Percentiles rank a stretch among this genome's conserved stretches.
Evolutionary conservation across 2,113 vertebrate genomes (phyloP).

Genomic region (Numenius arquata): DNA sequence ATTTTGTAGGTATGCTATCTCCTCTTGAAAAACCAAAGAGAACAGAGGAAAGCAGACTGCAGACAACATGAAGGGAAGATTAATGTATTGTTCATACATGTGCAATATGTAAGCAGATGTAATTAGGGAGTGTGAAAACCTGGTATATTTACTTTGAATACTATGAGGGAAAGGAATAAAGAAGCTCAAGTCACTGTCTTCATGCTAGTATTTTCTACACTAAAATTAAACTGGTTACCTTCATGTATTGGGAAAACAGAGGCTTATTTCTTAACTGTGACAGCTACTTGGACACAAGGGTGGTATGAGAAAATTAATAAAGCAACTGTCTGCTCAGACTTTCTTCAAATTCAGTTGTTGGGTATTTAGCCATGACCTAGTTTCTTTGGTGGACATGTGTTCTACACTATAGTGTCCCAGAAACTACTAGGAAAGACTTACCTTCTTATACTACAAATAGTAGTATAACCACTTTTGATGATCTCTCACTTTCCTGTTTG

Average conservation of each 20-base stretch:
- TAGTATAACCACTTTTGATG: neutral
- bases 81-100: neutral
- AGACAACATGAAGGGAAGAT: neutral
- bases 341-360: neutral
- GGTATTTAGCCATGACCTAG: neutral
- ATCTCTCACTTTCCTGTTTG: neutral
- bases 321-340: neutral
- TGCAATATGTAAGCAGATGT: neutral
- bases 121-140: neutral
- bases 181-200: neutral
- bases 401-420: neutral
- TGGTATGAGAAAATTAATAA: neutral
- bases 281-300: neutral
- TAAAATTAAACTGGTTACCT: neutral
- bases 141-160: neutral
- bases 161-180: neutral
- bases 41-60: neutral
- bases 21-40: neutral
- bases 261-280: neutral
- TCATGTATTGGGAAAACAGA: neutral
- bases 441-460: neutral
- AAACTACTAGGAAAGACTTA: neutral
- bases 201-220: neutral
- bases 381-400: neutral
- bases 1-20: neutral